phyloP scores from a whole-genome alignment of 2,797 vertebrate species.

The Acanthis flammea region DNA sequence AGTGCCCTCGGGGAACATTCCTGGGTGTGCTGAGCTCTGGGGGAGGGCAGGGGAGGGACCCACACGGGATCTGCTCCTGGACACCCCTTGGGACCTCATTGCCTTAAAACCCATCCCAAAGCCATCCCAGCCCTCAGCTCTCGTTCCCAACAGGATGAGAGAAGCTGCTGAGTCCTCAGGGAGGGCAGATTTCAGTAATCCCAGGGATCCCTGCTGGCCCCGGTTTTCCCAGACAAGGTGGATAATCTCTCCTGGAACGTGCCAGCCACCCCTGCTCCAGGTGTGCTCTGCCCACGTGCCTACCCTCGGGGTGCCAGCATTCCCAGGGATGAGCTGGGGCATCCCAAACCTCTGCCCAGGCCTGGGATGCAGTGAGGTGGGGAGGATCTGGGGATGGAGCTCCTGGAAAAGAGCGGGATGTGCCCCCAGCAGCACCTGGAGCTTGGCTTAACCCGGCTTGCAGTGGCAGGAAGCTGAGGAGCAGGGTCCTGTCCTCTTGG shows the following conservation, averaged over 20 bases:
- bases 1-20: background rate
- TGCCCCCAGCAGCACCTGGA: background rate
- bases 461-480: background rate
- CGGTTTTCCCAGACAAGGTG: fast-evolving
- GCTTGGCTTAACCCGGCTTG: fast-evolving
- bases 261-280: background rate
- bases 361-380: fast-evolving
- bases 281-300: background rate
- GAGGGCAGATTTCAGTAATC: background rate
- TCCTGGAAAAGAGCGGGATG: background rate
- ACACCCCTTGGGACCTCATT: fast-evolving
- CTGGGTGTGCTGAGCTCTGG: background rate
- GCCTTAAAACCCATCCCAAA: background rate
- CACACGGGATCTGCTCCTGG: background rate
- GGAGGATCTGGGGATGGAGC: background rate
- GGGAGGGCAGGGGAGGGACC: background rate
- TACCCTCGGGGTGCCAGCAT: fast-evolving
- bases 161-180: background rate
- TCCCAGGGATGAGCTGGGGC: background rate
- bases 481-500: background rate
- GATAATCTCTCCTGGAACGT: background rate
- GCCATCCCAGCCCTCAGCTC: background rate
- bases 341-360: background rate
- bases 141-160: background rate
- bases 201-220: background rate